phyloP scores from a whole-genome alignment of 2,113 vertebrate species.

The Nerophis ophidion region DNA sequence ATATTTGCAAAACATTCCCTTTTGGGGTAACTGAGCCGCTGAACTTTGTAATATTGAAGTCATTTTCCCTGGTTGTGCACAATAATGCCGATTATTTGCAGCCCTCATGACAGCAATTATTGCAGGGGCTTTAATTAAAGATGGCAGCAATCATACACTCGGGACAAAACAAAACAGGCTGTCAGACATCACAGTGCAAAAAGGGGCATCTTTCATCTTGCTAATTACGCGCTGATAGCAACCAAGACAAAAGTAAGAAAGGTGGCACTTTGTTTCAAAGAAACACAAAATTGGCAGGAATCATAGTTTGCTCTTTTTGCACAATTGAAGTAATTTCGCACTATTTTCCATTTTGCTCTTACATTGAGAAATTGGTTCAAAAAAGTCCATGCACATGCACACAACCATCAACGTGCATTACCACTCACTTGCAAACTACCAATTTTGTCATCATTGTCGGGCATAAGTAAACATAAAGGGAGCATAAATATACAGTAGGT shows the following conservation, averaged over 20 bases:
- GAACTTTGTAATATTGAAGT: constrained; percentile 16
- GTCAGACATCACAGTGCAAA: constrained; percentile 33
- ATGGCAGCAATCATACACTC: constrained; percentile 36
- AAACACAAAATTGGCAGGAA: constrained; percentile 15
- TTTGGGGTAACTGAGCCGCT: constrained; percentile 11
- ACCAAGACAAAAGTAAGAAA: constrained; percentile 3
- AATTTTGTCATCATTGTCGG: constrained; percentile 8
- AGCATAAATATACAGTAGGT: too few relatives aligned
- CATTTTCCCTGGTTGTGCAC: constrained; percentile 26
- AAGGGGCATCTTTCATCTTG: constrained; percentile 20
- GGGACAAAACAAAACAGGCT: constrained; percentile 44
- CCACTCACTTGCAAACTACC: constrained; percentile 4
- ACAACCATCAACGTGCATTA: constrained; percentile 12
- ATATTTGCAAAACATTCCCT: not conserved
- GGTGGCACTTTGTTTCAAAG: constrained; percentile 1
- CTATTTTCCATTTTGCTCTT: constrained; percentile 1
- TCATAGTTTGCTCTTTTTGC: not conserved
- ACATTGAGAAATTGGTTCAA: not conserved
- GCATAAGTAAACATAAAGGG: too few relatives aligned
- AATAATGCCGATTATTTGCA: constrained; percentile 27
- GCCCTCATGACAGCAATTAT: constrained; percentile 43
- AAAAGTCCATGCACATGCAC: not conserved
- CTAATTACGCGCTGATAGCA: constrained; percentile 33
- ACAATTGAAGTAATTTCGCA: constrained; percentile 1
- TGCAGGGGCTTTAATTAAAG: constrained; percentile 44